phyloP scores from a whole-genome alignment of 2,888 invertebrate species.

The Lamellibrachia columna region DNA sequence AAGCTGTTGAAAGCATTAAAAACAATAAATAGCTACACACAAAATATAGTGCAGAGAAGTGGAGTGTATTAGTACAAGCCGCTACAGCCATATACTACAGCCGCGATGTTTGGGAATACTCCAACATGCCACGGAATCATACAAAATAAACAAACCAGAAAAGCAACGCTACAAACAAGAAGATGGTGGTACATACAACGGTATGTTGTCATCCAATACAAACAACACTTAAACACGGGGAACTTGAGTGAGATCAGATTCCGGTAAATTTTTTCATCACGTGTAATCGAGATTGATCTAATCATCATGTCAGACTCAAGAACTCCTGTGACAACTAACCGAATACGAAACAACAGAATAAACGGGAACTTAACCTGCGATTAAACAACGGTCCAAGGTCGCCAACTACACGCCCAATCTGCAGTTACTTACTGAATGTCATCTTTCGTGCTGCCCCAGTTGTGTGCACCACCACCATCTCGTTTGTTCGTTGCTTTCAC shows the following conservation, averaged over 20 bases:
- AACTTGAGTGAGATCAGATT: conserved; percentile 22
- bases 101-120: background rate
- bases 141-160: background rate
- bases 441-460: conserved; percentile 94
- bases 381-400: background rate
- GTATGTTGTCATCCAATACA: background rate
- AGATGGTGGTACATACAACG: background rate
- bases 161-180: conserved; percentile 12
- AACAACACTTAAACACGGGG: background rate
- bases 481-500: conserved; percentile 85
- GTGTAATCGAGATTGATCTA: background rate
- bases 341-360: conserved; percentile 8
- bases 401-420: background rate
- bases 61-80: background rate
- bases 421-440: conserved; percentile 77
- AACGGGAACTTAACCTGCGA: background rate
- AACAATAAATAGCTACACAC: background rate
- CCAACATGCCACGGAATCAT: too few relatives aligned
- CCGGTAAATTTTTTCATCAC: conserved; percentile 22
- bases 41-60: background rate
- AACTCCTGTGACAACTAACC: background rate
- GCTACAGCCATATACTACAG: background rate
- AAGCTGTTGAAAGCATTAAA: background rate
- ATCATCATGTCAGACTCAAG: conserved; percentile 10
- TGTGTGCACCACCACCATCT: conserved; percentile 92